Evolutionary conservation across 2,888 invertebrate genomes (phyloP).

Genomic region (Heliconius aoede): DNA sequence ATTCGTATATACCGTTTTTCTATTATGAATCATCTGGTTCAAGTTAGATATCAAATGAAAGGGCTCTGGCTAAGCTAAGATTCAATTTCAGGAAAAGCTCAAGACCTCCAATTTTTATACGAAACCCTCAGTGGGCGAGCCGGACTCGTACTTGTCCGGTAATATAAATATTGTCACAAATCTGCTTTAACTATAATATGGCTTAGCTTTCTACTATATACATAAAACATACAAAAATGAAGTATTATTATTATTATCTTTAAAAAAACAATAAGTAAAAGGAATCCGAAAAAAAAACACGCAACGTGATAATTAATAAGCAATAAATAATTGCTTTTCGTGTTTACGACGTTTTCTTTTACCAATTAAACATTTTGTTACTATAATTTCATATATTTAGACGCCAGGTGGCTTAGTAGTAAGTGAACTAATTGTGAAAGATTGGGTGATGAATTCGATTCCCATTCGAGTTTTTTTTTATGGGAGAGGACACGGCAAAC

Average conservation of each 20-base stretch:
- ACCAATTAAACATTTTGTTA: constrained; percentile 13
- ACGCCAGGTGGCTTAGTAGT: not conserved
- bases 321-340: constrained; percentile 16
- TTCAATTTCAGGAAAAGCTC: too few relatives aligned
- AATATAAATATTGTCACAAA: too few relatives aligned
- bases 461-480: too few relatives aligned
- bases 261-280: not conserved
- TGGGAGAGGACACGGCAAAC: too few relatives aligned
- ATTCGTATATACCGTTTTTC: too few relatives aligned
- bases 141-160: too few relatives aligned
- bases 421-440: not conserved
- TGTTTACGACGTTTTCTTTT: constrained; percentile 16
- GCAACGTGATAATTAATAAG: constrained; percentile 8
- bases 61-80: too few relatives aligned
- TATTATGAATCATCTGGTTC: too few relatives aligned
- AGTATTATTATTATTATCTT: not conserved
- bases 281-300: constrained; percentile 6
- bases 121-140: too few relatives aligned
- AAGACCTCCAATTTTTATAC: too few relatives aligned
- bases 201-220: not conserved
- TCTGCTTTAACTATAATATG: not conserved
- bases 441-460: not conserved
- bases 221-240: not conserved
- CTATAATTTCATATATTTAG: not conserved
- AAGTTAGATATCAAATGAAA: too few relatives aligned